phyloP scores from a whole-genome alignment of 1,140 invertebrate genomes.

The Drosophila sproati region DNA sequence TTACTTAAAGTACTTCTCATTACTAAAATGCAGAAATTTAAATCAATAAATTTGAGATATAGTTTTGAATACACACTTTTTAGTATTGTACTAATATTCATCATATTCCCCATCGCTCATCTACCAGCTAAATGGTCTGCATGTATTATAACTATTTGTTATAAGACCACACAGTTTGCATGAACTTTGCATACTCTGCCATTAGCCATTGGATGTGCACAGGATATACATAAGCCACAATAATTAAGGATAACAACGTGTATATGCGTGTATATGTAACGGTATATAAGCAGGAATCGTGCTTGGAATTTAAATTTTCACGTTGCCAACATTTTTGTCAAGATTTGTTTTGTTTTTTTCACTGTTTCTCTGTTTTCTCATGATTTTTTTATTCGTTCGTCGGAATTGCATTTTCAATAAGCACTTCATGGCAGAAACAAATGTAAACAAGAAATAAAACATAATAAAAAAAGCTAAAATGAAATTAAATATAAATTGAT shows the following conservation, averaged over 20 bases:
- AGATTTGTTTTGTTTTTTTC: constrained; percentile 5
- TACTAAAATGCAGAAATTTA: too few relatives aligned
- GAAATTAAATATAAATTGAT: constrained; percentile 41
- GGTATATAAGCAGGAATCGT: constrained; percentile 14
- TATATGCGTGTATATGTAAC: background rate
- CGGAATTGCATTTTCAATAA: constrained; percentile 24
- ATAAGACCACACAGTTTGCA: too few relatives aligned
- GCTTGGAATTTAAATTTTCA: constrained; percentile 29
- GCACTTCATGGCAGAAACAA: background rate
- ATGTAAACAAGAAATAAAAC: background rate
- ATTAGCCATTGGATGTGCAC: background rate
- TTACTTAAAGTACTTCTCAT: too few relatives aligned
- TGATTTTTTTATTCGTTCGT: constrained; percentile 4
- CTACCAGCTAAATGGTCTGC: too few relatives aligned
- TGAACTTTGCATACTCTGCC: too few relatives aligned
- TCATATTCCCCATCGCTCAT: background rate
- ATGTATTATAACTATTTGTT: too few relatives aligned
- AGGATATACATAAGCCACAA: constrained; percentile 13
- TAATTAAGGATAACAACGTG: constrained; percentile 11
- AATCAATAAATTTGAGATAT: too few relatives aligned
- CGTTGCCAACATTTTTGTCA: constrained; percentile 31
- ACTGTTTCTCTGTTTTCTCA: background rate
- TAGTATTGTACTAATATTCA: background rate
- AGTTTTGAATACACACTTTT: too few relatives aligned
- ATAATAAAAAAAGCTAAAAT: constrained; percentile 19